Percentiles rank a stretch among this genome's conserved stretches.
Evolutionary conservation across 2,113 vertebrate genomes (phyloP).

Genomic region (Salvelinus sp.): DNA sequence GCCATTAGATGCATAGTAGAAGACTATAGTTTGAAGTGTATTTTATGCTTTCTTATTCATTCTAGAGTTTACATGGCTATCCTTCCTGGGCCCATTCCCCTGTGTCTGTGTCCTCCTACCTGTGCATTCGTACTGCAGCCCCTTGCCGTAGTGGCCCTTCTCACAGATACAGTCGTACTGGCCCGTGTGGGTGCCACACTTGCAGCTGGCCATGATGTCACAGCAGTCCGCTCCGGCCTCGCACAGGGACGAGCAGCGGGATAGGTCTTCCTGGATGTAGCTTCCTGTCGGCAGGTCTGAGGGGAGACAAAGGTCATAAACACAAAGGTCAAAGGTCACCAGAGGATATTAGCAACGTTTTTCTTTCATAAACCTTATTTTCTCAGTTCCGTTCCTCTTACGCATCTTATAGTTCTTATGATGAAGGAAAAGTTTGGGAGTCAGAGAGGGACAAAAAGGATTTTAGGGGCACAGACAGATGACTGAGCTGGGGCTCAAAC

Average conservation of each 20-base stretch:
- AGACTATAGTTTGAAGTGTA: no score
- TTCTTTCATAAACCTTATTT: no score
- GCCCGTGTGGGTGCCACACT: constrained; percentile 94
- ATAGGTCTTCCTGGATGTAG: constrained; percentile 92
- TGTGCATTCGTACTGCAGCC: constrained; percentile 89
- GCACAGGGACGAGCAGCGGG: constrained; percentile 87
- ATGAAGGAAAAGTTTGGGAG: no score
- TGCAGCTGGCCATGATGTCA: constrained; percentile 95
- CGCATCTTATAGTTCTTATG: no score
- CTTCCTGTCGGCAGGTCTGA: constrained; percentile 92
- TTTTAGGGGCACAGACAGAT: no score
- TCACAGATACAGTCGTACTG: constrained; percentile 97
- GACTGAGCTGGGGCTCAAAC: no score
- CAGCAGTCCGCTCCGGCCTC: constrained; percentile 87
- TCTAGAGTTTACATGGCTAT: no score
- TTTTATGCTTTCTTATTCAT: no score
- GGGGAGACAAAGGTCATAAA: constrained; percentile 17
- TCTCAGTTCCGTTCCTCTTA: no score
- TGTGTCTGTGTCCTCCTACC: constrained; percentile 65
- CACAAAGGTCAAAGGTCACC: neutral
- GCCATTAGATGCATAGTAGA: no score
- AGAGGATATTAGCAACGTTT: neutral
- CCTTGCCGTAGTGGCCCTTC: constrained; percentile 93
- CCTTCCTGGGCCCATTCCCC: no score
- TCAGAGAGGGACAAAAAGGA: no score